Conservation (phyloP, 2,113 vertebrate genomes). For the Heptranchias perlo region DNA sequence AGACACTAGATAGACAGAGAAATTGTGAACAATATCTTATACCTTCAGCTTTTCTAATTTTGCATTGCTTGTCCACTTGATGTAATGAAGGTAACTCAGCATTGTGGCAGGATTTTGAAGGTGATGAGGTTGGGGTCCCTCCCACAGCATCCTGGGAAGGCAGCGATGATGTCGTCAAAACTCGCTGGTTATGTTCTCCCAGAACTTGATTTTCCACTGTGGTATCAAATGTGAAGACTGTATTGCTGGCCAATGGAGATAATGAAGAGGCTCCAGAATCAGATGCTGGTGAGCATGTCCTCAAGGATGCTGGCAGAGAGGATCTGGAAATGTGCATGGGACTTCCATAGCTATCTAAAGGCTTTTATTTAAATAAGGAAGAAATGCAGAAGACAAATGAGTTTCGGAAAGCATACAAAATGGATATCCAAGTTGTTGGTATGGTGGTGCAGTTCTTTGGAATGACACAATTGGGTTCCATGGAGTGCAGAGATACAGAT, state of each 20-base stretch:
- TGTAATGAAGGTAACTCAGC: conserved; percentile 60
- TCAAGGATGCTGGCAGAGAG: conserved; percentile 58
- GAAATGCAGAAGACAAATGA: background rate
- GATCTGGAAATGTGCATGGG: conserved; percentile 62
- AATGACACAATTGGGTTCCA: background rate
- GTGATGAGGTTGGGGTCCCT: conserved; percentile 52
- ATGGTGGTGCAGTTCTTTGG: background rate
- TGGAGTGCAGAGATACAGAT: background rate
- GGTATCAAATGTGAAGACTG: conserved; percentile 56
- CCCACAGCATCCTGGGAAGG: conserved; percentile 47
- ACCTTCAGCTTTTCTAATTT: conserved; percentile 19
- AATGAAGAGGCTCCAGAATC: conserved; percentile 62
- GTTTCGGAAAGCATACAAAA: conserved; percentile 16
- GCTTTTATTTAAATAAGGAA: conserved; percentile 62
- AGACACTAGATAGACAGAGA: background rate
- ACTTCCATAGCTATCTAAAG: conserved; percentile 59
- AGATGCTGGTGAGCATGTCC: conserved; percentile 64
- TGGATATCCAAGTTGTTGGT: background rate
- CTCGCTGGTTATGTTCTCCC: conserved; percentile 47
- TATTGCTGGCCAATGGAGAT: conserved; percentile 56
- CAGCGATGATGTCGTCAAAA: conserved; percentile 41
- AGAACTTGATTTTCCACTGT: conserved; percentile 51
- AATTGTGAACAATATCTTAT: background rate
- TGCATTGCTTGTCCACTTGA: conserved; percentile 39
- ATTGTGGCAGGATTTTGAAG: conserved; percentile 58